Percentiles rank a stretch among this genome's conserved stretches.
Conservation (phyloP, 2,113 vertebrate genomes). For the Dendropsophus ebraccatus region DNA sequence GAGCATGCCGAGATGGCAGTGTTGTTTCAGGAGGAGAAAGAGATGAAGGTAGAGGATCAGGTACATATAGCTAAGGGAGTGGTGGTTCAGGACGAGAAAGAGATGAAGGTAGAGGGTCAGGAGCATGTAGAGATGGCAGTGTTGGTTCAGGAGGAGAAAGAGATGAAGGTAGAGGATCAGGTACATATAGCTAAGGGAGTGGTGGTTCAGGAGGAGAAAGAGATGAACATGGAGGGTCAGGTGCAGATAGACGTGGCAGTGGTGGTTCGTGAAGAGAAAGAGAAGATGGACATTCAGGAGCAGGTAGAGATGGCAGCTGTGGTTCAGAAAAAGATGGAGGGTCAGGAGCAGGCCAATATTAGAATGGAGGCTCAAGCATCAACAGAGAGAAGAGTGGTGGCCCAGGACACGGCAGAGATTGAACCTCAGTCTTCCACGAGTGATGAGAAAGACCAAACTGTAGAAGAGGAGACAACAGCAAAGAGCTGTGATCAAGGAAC, state of each 20-base stretch:
- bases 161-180: too few species aligned
- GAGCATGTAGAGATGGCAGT: not conserved
- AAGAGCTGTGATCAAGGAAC: not conserved
- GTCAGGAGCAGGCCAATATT: not conserved
- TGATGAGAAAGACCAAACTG: not conserved
- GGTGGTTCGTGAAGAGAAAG: not conserved
- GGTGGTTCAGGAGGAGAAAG: not conserved
- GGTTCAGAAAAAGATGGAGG: too few species aligned
- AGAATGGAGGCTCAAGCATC: not conserved
- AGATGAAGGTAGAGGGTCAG: too few species aligned
- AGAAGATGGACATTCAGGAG: not conserved
- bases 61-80: not conserved
- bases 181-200: not conserved
- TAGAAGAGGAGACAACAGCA: not conserved
- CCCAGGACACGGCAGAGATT: not conserved
- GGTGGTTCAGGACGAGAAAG: too few species aligned
- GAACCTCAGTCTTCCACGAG: not conserved
- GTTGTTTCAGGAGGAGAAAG: not conserved
- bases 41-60: not conserved
- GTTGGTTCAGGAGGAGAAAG: not conserved
- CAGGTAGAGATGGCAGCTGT: too few species aligned
- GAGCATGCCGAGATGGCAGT: not conserved
- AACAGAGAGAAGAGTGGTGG: too few species aligned
- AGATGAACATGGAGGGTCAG: too few species aligned
- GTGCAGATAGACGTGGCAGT: not conserved